Base-by-base conservation (phyloP, 2,888 invertebrate species). In the Shargacucullia verbasci region DNA sequence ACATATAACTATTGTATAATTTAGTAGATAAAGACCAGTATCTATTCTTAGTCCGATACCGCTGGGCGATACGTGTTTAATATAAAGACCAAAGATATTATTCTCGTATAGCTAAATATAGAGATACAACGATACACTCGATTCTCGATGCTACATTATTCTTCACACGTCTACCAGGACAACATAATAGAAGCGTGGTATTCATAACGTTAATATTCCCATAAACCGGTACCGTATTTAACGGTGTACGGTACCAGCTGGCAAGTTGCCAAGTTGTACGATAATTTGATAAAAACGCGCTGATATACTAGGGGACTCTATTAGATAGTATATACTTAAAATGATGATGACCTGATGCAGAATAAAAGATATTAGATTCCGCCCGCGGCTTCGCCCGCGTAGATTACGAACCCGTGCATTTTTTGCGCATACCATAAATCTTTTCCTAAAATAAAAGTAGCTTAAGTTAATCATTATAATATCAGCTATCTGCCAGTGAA, bases 261-360 rank as follows among this genome's bases (percentile, higher is more conserved):
- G 85, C 74, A 29, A 34, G 43, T 41, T 75, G 87, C 90, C 90
- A 86, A 62, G 48, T 57, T 59, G 71, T 73, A 68, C 76, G 85
- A 88, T 92, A 90, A 91, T 91, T 91, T 87, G 87, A 90, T 91
- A 91, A 91, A 91, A 91, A 88, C 82, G 79, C 76, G 71, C 72
- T 71, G 67, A 76, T 80, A 73, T 70, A 70, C 71, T 70, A 57
- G 68, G 60, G 54, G 55, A 73, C 74, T 79, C 78, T 83, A 79
- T 83, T 80, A 82, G 75, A 67, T 68, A 20, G 59, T 70, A 75
- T 73, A 77, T 76, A 70, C 69, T 46, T n/a, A 45, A 57, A 44
- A 38, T 38, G 48, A 43, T 55, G 45, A 47, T 62, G 33, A 47
- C n/a, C 29, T 45, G 44, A 20, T 27, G n/a, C 25, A n/a, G 11